Evolutionary conservation across 2,888 invertebrate species (phyloP), one percentile per base, ranked within the genome.

Genomic region (Lasioglossum villosulum): DNA sequence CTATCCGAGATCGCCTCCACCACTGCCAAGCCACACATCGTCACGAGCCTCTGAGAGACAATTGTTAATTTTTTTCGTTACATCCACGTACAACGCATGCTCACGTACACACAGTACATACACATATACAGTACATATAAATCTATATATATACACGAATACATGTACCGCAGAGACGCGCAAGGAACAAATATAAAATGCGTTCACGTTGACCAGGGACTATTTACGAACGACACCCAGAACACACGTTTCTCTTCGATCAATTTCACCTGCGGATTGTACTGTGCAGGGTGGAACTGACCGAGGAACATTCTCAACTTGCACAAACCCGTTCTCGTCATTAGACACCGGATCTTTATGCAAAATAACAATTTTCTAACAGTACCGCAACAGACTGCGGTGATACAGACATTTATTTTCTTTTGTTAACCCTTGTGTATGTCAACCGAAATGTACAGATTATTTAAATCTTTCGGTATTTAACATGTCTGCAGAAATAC

Each of bases 1-100:
- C 96, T 98, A 90, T 98, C 98, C 83, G 98, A 98, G 96, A 98
- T 98, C 93, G 98, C 98, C 93, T 97, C 98, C 93, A 97, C 98
- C 93, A 98, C 98, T 94, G 97, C 98, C 95, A 98, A 98, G 96
- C 98, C 98, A 92, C 97, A 96, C 95, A 95, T 96, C 88, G 96
- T 96, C 85, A 94, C 96, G 84, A 94, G 92, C 90, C 95, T 95
- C 91, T 95, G 94, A 95, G 93, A 82, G 90, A 88, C 85, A 86
- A 86, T 90, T 83, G 82, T 87, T 85, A 86, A 83, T 80, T 85
- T 83, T 79, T 34, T 88, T 80, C 79, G 80, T 88, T 85, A 80
- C 74, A 75, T 76, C 71, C 84, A 74, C 82, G 82, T 75, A 71
- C 78, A 71, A 84, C 75, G 82, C 86, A 89, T 75, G 71, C 77